Evolutionary conservation across 2,113 vertebrate species (phyloP), one percentile per base, ranked within the genome.

Genomic region (Gallinago undulata): DNA sequence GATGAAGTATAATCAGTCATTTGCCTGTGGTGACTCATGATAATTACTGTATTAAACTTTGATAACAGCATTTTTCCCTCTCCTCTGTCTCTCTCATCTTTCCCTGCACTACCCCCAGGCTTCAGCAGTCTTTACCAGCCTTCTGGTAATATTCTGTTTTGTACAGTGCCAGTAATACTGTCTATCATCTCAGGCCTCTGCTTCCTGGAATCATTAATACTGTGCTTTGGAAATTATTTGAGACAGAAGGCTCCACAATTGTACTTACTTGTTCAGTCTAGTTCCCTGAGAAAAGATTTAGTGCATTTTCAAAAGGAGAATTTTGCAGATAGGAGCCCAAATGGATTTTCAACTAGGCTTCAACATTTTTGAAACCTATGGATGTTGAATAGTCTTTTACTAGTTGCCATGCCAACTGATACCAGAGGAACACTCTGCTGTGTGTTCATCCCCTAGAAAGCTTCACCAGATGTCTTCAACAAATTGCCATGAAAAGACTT

Each of bases 391-490:
- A 98, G 98, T 98, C 98, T 98, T 98, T 99, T 99, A 98, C 98
- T 97, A 97, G 99, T 99, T 99, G 98, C 99, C 99, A 99, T 99
- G 99, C 98, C 99, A 99, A 99, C 99, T 96, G 98, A 98, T 98
- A 98, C 98, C 98, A 98, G 97, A 99, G 98, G 98, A 98, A 99
- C 98, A 99, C 98, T 99, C 98, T 98, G 98, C 98, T 96, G 98
- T 97, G 97, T 98, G 98, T 98, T 98, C 98, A 98, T 99, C 98
- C 97, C 97, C 97, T 98, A 98, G 98, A 99, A 99, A 99, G 98
- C 99, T 98, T 99, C 98, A 98, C 98, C 99, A 99, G 99, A 99
- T 99, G 99, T 99, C 99, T 99, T 99, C 99, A 99, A 99, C 99
- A 99, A 99, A 99, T 99, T 99, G 98, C 98, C 98, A 98, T 98